phyloP scores from a whole-genome alignment of 2,113 vertebrate genomes.

The Corythoichthys haematopterus region DNA sequence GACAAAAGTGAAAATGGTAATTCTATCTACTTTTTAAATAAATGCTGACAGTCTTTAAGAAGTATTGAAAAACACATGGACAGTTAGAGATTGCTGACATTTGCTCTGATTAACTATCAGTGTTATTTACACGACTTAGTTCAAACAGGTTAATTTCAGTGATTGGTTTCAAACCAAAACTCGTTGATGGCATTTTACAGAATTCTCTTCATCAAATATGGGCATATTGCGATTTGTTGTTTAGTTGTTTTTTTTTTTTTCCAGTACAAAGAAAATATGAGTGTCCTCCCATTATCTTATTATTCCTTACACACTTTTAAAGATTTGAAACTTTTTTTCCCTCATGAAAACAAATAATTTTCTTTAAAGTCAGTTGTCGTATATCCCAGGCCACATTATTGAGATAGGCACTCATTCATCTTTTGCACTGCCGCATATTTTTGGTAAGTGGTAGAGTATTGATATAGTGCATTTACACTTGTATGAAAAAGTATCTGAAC shows the following conservation, averaged over 20 bases:
- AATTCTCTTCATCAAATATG: background rate
- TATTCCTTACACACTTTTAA: no score
- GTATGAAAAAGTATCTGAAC: no score
- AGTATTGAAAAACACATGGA: background rate
- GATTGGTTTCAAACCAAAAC: no score
- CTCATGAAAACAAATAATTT: no score
- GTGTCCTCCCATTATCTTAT: no score
- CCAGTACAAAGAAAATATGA: background rate
- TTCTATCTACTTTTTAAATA: background rate
- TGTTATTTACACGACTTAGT: background rate
- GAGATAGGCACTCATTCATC: no score
- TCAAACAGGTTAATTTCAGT: background rate
- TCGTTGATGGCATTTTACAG: background rate
- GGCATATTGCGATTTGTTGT: background rate
- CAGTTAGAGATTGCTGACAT: background rate
- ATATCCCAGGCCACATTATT: no score
- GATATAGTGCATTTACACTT: no score
- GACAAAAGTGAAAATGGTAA: constrained; percentile 45
- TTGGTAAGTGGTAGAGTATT: no score
- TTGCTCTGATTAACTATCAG: background rate
- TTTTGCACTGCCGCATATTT: no score
- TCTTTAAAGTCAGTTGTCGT: no score
- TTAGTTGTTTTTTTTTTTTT: background rate
- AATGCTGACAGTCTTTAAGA: background rate
- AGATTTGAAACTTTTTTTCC: no score